Evolutionary conservation across 2,888 invertebrate species (phyloP).

Genomic region (Mimumesa dahlbomi): DNA sequence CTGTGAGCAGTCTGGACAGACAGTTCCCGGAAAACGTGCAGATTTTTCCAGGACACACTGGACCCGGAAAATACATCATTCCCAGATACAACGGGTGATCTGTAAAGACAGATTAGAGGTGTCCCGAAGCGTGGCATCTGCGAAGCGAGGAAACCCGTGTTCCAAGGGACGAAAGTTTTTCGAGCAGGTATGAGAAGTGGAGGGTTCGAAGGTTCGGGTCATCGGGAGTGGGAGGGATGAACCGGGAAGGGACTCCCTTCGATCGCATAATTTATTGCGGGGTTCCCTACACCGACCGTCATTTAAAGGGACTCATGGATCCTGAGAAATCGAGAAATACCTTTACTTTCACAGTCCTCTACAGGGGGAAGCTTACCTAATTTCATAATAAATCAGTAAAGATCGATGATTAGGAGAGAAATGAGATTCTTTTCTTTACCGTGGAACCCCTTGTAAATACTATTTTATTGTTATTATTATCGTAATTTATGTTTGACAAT

Average conservation of each 20-base stretch:
- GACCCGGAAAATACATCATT: too few species aligned
- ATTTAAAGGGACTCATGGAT: slow-evolving; percentile 41
- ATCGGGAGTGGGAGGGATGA: slow-evolving; percentile 5
- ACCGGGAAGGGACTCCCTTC: slow-evolving; percentile 28
- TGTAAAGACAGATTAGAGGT: slow-evolving; percentile 20
- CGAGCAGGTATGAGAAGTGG: slow-evolving; percentile 12
- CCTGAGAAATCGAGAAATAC: slow-evolving; percentile 11
- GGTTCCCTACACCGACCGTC: slow-evolving; percentile 13
- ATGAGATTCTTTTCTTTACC: too few species aligned
- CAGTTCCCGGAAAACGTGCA: slow-evolving; percentile 40
- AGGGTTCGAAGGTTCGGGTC: slow-evolving; percentile 6
- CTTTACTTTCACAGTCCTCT: neutral
- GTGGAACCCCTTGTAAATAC: too few species aligned
- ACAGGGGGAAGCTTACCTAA: too few species aligned
- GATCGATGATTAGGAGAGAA: too few species aligned
- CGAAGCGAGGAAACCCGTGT: slow-evolving; percentile 26
- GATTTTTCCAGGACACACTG: slow-evolving; percentile 37
- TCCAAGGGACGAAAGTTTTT: slow-evolving; percentile 31
- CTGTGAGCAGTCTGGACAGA: slow-evolving; percentile 38
- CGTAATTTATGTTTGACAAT: too few species aligned
- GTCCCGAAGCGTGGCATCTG: slow-evolving; percentile 47
- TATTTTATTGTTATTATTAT: too few species aligned
- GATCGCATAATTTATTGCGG: slow-evolving; percentile 54
- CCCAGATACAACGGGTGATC: too few species aligned
- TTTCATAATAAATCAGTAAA: too few species aligned